phyloP scores from a whole-genome alignment of 2,888 invertebrate genomes.

The Ophraella communa region DNA sequence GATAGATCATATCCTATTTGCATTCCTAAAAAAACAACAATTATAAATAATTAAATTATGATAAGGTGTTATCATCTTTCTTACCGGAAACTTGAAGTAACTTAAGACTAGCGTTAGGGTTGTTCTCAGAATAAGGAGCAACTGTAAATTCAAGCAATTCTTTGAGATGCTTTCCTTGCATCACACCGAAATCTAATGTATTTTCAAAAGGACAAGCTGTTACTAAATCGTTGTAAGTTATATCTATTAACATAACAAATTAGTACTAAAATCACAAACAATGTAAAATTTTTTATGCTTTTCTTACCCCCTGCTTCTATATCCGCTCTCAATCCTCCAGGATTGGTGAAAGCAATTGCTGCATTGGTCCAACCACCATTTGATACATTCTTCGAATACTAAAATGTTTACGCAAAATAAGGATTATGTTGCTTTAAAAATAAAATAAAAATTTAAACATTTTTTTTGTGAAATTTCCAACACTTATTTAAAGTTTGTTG shows the following conservation, averaged over 20 bases:
- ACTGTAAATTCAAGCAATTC: conserved; percentile 68
- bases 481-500: too few species aligned
- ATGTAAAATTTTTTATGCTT: not conserved
- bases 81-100: conserved; percentile 69
- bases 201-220: conserved; percentile 80
- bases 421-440: not conserved
- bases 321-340: conserved; percentile 72
- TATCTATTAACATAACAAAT: conserved; percentile 60
- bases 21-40: conserved; percentile 61
- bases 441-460: too few species aligned
- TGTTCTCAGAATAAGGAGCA: conserved; percentile 53
- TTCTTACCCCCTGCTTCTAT: conserved; percentile 67
- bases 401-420: conserved; percentile 15
- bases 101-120: conserved; percentile 53
- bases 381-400: conserved; percentile 63
- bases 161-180: conserved; percentile 70
- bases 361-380: conserved; percentile 69
- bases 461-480: too few species aligned
- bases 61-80: not conserved
- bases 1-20: conserved; percentile 67
- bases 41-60: conserved; percentile 17
- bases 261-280: too few species aligned
- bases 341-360: conserved; percentile 70
- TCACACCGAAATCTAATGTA: conserved; percentile 72
- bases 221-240: conserved; percentile 73